A percentile compares a stretch with the other conserved stretches of the same genome.
Evolutionary conservation across 37 sponge, comb jelly and placozoan genomes (phyloP).

Genomic region (Cliona cf. orientalis): DNA sequence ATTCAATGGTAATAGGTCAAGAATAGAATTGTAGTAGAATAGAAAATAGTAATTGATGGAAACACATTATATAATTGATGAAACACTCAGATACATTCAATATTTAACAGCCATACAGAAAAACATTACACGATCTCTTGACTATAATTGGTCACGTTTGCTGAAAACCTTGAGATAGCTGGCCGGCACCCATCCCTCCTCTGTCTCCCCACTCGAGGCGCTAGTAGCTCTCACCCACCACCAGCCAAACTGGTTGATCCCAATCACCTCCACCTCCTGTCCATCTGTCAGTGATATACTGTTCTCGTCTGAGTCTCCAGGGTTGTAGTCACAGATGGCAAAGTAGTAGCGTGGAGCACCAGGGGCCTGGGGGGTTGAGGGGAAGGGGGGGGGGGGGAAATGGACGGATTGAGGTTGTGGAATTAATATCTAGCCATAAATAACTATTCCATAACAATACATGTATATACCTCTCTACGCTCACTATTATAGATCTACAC

Average conservation of each 20-base stretch:
- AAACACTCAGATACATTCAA: too few species aligned
- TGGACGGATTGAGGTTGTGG: not conserved
- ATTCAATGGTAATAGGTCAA: too few species aligned
- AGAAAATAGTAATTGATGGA: too few species aligned
- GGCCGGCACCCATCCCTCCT: constrained; percentile 88
- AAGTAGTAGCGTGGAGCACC: constrained; percentile 61
- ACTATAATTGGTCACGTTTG: too few species aligned
- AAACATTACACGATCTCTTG: too few species aligned
- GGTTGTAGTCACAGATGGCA: constrained; percentile 63
- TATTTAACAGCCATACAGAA: too few species aligned
- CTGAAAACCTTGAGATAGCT: constrained; percentile 79
- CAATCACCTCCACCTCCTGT: constrained; percentile 80
- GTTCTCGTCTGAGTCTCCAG: constrained; percentile 58
- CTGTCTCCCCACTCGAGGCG: constrained; percentile 20
- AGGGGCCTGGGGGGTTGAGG: constrained; percentile 68
- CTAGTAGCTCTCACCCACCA: constrained; percentile 82
- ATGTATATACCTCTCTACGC: too few species aligned
- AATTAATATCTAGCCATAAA: not conserved
- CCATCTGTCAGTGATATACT: constrained; percentile 49
- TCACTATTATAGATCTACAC: too few species aligned
- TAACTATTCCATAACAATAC: too few species aligned
- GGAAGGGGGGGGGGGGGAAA: too few species aligned
- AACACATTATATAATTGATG: too few species aligned
- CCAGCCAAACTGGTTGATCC: constrained; percentile 78
- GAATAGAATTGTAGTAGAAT: too few species aligned